A percentile compares a stretch with the other conserved stretches of the same genome.
These are phyloP conservation scores for Priocnemis perturbator DNA, from an alignment of 2,888 invertebrate species.

Conservation along the genomic window DNA sequence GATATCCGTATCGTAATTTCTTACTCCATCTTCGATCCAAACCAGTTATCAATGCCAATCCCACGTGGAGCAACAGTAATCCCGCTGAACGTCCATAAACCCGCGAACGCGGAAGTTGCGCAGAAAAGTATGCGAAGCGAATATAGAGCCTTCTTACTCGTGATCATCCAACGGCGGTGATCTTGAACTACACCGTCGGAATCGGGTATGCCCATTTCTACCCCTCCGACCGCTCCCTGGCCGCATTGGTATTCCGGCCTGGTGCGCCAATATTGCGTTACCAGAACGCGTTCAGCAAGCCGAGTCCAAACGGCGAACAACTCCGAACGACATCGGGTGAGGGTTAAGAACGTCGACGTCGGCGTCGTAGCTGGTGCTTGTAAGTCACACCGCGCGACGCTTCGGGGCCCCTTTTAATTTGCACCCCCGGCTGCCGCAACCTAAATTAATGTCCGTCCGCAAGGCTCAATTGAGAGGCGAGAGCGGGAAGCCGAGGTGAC, in stretches of 20 bases:
- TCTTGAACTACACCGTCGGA: constrained; percentile 16
- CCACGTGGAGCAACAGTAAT: too few relatives aligned
- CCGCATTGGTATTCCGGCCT: constrained; percentile 70
- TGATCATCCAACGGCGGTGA: constrained; percentile 18
- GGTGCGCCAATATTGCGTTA: constrained; percentile 74
- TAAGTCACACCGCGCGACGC: constrained; percentile 66
- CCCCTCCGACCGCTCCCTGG: constrained; percentile 13
- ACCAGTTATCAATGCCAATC: too few relatives aligned
- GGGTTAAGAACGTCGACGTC: constrained; percentile 34
- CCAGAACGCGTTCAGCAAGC: constrained; percentile 70
- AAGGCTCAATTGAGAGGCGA: constrained; percentile 45
- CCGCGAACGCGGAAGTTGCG: too few relatives aligned
- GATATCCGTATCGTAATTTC: too few relatives aligned
- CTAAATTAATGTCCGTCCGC: constrained; percentile 63
- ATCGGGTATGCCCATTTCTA: background rate
- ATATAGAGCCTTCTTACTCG: background rate
- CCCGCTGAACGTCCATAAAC: too few relatives aligned
- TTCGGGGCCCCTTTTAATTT: constrained; percentile 50
- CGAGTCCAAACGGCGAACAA: constrained; percentile 59
- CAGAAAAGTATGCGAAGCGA: too few relatives aligned
- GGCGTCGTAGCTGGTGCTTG: constrained; percentile 53
- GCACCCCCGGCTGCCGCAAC: constrained; percentile 34
- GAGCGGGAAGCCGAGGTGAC: constrained; percentile 29
- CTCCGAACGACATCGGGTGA: constrained; percentile 33
- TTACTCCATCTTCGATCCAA: too few relatives aligned